phyloP scores from a whole-genome alignment of 53 echinoderm and acorn worm species.

The Actinopyga echinites region DNA sequence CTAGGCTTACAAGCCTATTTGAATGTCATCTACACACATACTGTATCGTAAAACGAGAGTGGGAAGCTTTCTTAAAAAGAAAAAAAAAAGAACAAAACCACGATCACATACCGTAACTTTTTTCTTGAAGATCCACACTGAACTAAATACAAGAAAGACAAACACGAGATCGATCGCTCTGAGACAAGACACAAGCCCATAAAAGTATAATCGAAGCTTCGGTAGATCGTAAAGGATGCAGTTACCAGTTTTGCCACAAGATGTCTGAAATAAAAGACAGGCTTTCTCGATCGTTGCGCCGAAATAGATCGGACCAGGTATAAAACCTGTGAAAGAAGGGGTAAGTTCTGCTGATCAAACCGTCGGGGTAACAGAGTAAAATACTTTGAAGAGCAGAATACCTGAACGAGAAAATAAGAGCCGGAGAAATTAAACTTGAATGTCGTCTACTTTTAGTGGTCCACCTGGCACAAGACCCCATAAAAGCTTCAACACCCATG shows the following conservation, averaged over 20 bases:
- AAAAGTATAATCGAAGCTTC: slow-evolving; percentile 38
- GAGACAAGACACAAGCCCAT: slow-evolving; percentile 21
- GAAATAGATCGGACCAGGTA: slow-evolving; percentile 59
- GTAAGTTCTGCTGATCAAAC: too few species aligned
- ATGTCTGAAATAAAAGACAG: slow-evolving; percentile 54
- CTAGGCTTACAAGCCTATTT: too few species aligned
- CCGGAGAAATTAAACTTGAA: background rate
- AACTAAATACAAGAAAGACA: slow-evolving; percentile 20
- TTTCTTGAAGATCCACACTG: slow-evolving; percentile 27
- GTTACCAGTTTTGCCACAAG: slow-evolving; percentile 65
- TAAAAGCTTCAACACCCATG: too few species aligned
- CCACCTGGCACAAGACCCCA: too few species aligned
- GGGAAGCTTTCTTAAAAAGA: too few species aligned
- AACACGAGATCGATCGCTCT: slow-evolving; percentile 11
- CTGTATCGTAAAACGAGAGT: too few species aligned
- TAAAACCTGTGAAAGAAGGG: slow-evolving; percentile 37
- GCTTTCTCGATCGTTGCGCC: slow-evolving; percentile 60
- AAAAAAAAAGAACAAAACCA: too few species aligned
- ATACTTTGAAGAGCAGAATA: background rate
- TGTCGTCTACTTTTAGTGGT: too few species aligned
- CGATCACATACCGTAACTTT: slow-evolving; percentile 9
- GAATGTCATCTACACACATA: too few species aligned
- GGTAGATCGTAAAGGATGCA: slow-evolving; percentile 58
- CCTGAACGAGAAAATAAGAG: background rate
- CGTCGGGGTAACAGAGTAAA: too few species aligned